Evolutionary conservation across 53 echinoderm and acorn worm genomes (phyloP), one percentile per base, ranked within the genome.

Genomic region (Holothuria scabra): DNA sequence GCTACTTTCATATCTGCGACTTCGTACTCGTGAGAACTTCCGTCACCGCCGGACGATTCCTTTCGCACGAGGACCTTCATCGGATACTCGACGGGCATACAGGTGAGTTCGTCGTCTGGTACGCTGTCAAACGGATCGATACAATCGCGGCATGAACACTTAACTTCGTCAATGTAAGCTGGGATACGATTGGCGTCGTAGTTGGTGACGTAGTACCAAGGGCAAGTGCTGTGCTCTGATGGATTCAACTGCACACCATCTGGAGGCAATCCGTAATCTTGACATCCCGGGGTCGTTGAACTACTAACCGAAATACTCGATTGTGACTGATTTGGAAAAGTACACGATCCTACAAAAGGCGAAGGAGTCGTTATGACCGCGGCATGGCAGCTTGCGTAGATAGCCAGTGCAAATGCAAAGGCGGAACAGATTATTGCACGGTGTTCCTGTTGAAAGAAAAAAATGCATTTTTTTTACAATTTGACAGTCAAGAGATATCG

Each of bases 1-100:
- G 72, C 46, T 72, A 72, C 11, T 44, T 41, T 5, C 22, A 48
- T 22, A 72, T 72, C 72, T 44, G 46, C 18, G 19, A 72, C 13
- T 10, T 25, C 12, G 4, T 72, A 72, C 19, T 38, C 46, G 12
- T 44, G 21, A 12, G 72, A 30, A 31, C 14, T 65, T 13, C 72
- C 72, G 10, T 23, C 46, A 10, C 13, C 20, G 2, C n/a, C 14
- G 46, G 21, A 22, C 5, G 19, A 14, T 11, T 22, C 21, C 12
- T n/a, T 23, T n/a, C n/a, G 46, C 10, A 24, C 16, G 28, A 72
- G 46, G 44, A 72, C 72, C 72, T 72, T 72, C 72, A 72, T 72
- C 1, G 72, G 44, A 4, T 72, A 72, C 11, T 41, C 8, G 25
- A 72, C 72, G 12, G 9, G n/a, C 20, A 19, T 25, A 25, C 72